phyloP scores from a whole-genome alignment of 2,797 vertebrate genomes.

The Fistularia tabacaria region DNA sequence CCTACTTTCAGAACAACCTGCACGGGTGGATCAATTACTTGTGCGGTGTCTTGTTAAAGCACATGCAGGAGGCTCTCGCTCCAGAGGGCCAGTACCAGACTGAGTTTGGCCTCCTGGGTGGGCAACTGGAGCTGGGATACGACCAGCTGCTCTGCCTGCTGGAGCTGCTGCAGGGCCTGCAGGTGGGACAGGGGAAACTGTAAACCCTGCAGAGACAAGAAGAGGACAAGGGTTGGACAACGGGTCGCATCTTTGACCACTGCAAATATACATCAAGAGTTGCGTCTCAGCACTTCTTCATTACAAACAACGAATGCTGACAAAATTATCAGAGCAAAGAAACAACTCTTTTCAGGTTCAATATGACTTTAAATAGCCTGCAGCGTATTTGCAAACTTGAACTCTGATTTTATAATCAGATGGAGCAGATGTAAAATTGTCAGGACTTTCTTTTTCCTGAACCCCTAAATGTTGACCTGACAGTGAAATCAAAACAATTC shows the following conservation, averaged over 20 bases:
- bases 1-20: not conserved
- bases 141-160: constrained; percentile 53
- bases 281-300: too few species aligned
- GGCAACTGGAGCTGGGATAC: constrained; percentile 47
- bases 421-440: too few species aligned
- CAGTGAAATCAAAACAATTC: too few species aligned
- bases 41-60: constrained; percentile 2
- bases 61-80: constrained; percentile 52
- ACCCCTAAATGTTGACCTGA: too few species aligned
- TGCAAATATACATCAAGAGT: too few species aligned
- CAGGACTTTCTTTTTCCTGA: too few species aligned
- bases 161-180: constrained; percentile 81
- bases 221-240: not conserved
- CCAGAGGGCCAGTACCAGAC: constrained; percentile 74
- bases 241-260: not conserved
- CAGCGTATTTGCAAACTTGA: too few species aligned
- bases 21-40: not conserved
- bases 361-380: too few species aligned
- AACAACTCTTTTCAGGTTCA: too few species aligned
- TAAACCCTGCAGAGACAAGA: constrained; percentile 67
- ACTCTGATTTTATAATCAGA: too few species aligned
- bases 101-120: constrained; percentile 72
- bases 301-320: too few species aligned
- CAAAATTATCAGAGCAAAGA: too few species aligned
- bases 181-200: constrained; percentile 82